Conservation (phyloP, 1,140 invertebrate species). For the Phenacoccus solenopsis region DNA sequence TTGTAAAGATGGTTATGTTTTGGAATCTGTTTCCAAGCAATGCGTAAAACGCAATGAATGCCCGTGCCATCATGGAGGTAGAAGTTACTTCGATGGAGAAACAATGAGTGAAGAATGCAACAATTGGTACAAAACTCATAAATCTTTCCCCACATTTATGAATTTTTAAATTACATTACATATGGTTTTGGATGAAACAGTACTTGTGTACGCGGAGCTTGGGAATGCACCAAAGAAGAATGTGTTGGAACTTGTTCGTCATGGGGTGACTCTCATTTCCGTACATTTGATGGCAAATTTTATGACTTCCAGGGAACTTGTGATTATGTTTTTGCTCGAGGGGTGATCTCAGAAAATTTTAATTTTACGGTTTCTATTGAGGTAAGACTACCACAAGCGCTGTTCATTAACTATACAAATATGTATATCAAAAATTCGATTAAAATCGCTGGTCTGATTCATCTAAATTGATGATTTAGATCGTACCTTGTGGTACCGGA, state of each 20-base stretch:
- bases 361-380: conserved; percentile 57
- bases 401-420: too few species aligned
- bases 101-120: conserved; percentile 69
- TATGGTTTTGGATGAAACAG: conserved; percentile 34
- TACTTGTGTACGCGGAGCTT: conserved; percentile 48
- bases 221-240: conserved; percentile 48
- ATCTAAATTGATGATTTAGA: conserved; percentile 36
- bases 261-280: conserved; percentile 79
- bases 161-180: background rate
- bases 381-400: too few species aligned
- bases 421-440: too few species aligned
- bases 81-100: conserved; percentile 62
- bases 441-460: too few species aligned
- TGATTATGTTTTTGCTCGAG: conserved; percentile 70
- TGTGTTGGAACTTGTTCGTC: conserved; percentile 57
- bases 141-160: background rate
- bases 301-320: conserved; percentile 82
- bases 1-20: conserved; percentile 60
- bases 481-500: conserved; percentile 69
- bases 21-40: conserved; percentile 47
- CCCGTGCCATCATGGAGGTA: conserved; percentile 77
- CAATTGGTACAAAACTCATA: conserved; percentile 46
- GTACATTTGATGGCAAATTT: conserved; percentile 67
- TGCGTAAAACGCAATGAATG: conserved; percentile 60
- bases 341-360: conserved; percentile 42